Base-by-base conservation (phyloP, 2,797 vertebrate genomes). In the Acanthornis magna region DNA sequence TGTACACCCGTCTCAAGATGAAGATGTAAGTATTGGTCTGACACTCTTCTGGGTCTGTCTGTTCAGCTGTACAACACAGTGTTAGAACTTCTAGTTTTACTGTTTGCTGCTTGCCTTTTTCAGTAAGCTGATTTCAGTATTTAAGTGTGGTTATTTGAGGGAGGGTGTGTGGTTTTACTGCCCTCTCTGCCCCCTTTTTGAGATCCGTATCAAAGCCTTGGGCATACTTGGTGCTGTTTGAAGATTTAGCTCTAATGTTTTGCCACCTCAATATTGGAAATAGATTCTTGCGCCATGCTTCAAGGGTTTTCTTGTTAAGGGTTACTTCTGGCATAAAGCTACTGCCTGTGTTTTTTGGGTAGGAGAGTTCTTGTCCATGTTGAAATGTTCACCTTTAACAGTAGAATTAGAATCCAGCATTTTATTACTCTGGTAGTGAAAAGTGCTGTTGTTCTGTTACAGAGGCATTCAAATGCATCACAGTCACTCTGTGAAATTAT, bases 401-500 rank as follows among this genome's bases (percentile, higher is more conserved):
- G 71, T 87, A 88, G 58, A 50, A 23, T 75, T 62, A 13, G 9
- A 34, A 29, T 73, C 5, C 16, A 40, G 32, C 36, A 10, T 43
- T 22, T 54, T 88, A 3, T 11, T 88, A 7, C 10, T 80, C 18
- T 67, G 42, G 8, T 4, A 78, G 85, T 89, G 91, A 94, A 74
- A 65, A 76, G 18, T 7, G 43, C 3, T 71, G 1, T 60, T 90
- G 94, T 83, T 93, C 71, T 88, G 55, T 97, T 97, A 51, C 95
- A 99, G 99, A 98, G 99, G 85, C 99, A 99, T 98, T 99, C 99
- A 87, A 99, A 99, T 73, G 99, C 99, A 40, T 99, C 99, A 26
- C 99, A 99, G 96, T 99, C 99, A 8, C 98, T 99, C 89, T 99
- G 99, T 98, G 99, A 99, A 97, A 99, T 99, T 96, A 99, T 99